Conservation (phyloP, 2,113 vertebrate genomes). For the Hyperopisus bebe region DNA sequence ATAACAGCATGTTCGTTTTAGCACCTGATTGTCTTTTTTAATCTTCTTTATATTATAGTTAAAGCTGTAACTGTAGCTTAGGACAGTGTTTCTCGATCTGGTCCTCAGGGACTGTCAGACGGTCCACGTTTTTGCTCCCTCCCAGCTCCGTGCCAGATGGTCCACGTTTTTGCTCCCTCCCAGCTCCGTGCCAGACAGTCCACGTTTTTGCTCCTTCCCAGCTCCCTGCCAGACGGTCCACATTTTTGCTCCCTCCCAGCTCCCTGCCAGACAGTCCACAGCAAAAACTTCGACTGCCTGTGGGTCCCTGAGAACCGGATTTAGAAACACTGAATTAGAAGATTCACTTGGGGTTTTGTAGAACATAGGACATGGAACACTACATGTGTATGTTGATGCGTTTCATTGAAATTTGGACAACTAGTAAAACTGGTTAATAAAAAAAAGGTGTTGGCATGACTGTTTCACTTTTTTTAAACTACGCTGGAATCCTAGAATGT, state of each 20-base stretch:
- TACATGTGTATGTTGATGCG: conserved; percentile 49
- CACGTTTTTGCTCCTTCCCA: no score
- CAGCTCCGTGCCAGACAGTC: not conserved
- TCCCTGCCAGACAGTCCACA: not conserved
- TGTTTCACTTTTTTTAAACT: not conserved
- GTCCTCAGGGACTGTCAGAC: not conserved
- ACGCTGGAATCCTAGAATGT: not conserved
- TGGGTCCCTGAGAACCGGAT: not conserved
- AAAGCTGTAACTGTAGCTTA: conserved; percentile 46
- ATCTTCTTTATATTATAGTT: conserved; percentile 47
- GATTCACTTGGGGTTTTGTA: conserved; percentile 39
- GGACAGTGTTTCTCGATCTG: not conserved
- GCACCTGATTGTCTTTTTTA: conserved; percentile 36
- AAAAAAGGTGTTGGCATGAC: conserved; percentile 21
- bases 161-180: not conserved
- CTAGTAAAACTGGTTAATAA: conserved; percentile 48
- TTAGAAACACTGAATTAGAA: conserved; percentile 18
- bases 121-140: not conserved
- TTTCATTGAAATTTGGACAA: conserved; percentile 54
- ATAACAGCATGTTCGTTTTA: conserved; percentile 57
- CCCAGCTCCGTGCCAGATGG: not conserved
- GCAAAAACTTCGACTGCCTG: not conserved
- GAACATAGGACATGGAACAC: conserved; percentile 34
- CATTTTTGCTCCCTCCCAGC: no score
- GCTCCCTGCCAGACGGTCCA: not conserved